Base-by-base conservation (phyloP, 2,113 vertebrate species). In the Poeciliopsis prolifica region DNA sequence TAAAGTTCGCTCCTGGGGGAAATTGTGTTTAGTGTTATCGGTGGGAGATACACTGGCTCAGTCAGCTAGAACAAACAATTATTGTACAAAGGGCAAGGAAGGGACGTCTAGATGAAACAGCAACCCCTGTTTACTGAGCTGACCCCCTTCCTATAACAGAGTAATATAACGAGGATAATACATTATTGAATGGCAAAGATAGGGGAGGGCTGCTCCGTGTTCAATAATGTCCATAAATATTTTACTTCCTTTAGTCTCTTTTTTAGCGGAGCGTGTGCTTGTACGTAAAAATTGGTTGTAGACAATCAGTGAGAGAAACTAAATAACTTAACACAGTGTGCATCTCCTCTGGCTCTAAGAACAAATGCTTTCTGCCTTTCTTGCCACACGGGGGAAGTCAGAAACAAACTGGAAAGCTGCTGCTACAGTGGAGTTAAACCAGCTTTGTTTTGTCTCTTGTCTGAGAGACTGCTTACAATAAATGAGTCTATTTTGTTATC, bases 11-110 rank as follows among this genome's bases (percentile, higher is more conserved):
- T 80, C 76, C 79, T 73, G 74, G 77, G 85, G 83, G 78, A 93
- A 93, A 94, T 91, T 91, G 89, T 90, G 86, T 92, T 89, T 82
- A 89, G 84, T 70, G 70, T 92, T 92, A 92, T 90, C 83, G 31
- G 76, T 86, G 78, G 88, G 78, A 93, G 92, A 91, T 91, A 89
- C 84, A 89, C 24, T 2, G 65, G 81, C 84, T 74, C 82, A 86
- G 82, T 89, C 88, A 85, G 81, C 82, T 81, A 73, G 85, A 92
- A 89, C 89, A 93, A 88, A 92, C 86, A 91, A 92, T 93, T 93
- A 91, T 87, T 83, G 72, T 72, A 87, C 83, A 83, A 75, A 91
- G 89, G 90, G 75, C 90, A 93, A 73, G 82, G 83, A 69, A 28
- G 29, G 54, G 62, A 65, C 86, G 80, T 87, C 82, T 15, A 5